These are phyloP conservation scores for Pristionchus fissidentatus DNA, from an alignment of 2,888 invertebrate species.

Conservation along the genomic window DNA sequence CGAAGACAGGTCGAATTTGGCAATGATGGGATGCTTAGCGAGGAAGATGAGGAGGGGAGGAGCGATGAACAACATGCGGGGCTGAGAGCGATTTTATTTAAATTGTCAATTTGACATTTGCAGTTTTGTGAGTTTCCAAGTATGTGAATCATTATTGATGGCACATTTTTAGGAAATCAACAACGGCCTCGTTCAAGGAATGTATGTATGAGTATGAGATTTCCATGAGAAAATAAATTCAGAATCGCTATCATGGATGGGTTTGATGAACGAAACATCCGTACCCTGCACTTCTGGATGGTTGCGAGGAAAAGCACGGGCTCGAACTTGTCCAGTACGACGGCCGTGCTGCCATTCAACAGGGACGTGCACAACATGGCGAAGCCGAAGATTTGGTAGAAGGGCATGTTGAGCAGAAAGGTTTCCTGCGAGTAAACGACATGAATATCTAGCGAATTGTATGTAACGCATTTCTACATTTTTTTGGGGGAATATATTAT, in stretches of 20 bases:
- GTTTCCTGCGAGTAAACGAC: constrained; percentile 2
- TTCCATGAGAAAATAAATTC: no score
- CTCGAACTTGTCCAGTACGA: constrained; percentile 65
- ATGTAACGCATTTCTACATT: not conserved
- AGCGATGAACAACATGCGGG: constrained; percentile 83
- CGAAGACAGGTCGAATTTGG: constrained; percentile 85
- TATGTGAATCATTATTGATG: no score
- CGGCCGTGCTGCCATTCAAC: constrained; percentile 54
- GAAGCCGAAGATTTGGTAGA: constrained; percentile 74
- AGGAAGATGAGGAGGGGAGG: constrained; percentile 88
- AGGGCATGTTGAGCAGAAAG: constrained; percentile 63
- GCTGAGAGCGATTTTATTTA: constrained; percentile 76
- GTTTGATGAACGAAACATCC: not conserved
- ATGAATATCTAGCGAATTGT: not conserved
- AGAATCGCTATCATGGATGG: no score
- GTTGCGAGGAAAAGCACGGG: constrained; percentile 64
- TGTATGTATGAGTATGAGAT: no score
- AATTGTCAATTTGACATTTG: not conserved
- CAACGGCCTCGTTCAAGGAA: no score
- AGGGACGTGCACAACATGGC: constrained; percentile 58
- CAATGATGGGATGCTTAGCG: constrained; percentile 82
- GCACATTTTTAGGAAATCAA: no score
- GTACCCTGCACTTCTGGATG: constrained; percentile 64
- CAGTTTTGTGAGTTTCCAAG: not conserved
- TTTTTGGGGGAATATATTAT: no score